Evolutionary conservation across 2,113 vertebrate species (phyloP), one percentile per base, ranked within the genome.

Genomic region (Sitta europaea): DNA sequence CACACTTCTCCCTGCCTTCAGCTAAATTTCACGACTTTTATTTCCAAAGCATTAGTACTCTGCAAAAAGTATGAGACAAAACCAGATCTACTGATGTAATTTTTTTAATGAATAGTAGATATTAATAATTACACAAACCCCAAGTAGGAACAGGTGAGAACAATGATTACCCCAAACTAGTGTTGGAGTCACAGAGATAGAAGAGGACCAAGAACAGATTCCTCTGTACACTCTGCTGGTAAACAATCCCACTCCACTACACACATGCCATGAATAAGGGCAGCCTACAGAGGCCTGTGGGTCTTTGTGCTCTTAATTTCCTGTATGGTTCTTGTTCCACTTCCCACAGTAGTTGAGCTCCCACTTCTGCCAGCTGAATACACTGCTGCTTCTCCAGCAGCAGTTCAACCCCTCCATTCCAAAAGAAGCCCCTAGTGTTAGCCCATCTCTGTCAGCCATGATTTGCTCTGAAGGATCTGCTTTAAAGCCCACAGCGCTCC

Each of bases 21-120:
- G 78, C 77, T 88, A 65, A 72, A 93, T 86, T 85, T 79, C 78
- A 53, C 47, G 18, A 74, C 38, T 95, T 85, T 75, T 94, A 67
- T 76, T 94, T 92, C 92, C 65, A 78, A 78, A 71, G 67, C 0
- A 0, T 70, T 74, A 67, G 35, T 16, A 59, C 14, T 50, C 1
- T 4, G 20, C 35, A 86, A 85, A 72, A 94, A 70, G n/a, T 21
- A 33, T 5, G 36, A 93, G 35, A 68, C n/a, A 90, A 87, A 81
- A 3, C 6, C 42, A 63, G 61, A 75, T n/a, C 65, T 42, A 75
- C 10, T 57, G n/a, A 81, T 58, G 43, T 5, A 5, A 48, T 51
- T 83, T 88, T 86, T 86, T 42, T 2, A 29, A 88, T 5, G 5
- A 78, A 57, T 67, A 72, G 70, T 68, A 84, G 92, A 84, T 63